Base-by-base conservation (phyloP, 1,140 invertebrate species). In the Neodiprion pinetum region DNA sequence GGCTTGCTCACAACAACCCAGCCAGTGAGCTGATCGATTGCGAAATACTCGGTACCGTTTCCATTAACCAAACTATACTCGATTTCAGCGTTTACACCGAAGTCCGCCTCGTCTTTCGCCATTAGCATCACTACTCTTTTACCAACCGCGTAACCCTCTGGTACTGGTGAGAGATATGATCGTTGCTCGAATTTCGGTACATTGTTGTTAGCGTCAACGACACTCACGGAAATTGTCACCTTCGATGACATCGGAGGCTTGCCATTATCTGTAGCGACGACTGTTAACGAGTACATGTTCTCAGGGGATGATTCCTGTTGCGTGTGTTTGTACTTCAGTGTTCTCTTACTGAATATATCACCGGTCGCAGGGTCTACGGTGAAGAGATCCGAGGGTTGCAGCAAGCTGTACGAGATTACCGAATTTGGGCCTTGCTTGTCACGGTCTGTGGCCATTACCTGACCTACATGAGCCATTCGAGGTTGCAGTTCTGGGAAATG, bases 391-490 rank as follows among this genome's bases (percentile, higher is more conserved):
- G 96, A 98, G 0, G 96, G 95, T 82, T 97, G 93, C 86, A 96
- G 94, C 12, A 99, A 87, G 2, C 94, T 94, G 88, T 98, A 99
- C 3, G 95, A 96, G 71, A 99, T 94, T 0, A 96, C 93, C 1
- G 97, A 97, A 87, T 99, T 99, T 1, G 97, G 96, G 0, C 96
- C 96, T 83, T 96, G 94, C 81, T 98, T 97, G 82, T 98, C 97
- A 76, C 93, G 90, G 88, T 98, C 97, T 0, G 92, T 93, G 3
- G 97, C 97, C 17, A 93, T 91, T 0, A 98, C 96, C 89, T 96
- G 95, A 7, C 97, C 96, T 21, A 98, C 95, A 86, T 95, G 93
- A 0, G 95, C 92, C 50, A 95, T 92, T 68, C 92, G 90, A 70
- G 92, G 90, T 84, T 96, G 94, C 9, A 95, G 88, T 85, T 98